Conservation (phyloP, 2,797 vertebrate genomes). For the Peromyscus attwateri region DNA sequence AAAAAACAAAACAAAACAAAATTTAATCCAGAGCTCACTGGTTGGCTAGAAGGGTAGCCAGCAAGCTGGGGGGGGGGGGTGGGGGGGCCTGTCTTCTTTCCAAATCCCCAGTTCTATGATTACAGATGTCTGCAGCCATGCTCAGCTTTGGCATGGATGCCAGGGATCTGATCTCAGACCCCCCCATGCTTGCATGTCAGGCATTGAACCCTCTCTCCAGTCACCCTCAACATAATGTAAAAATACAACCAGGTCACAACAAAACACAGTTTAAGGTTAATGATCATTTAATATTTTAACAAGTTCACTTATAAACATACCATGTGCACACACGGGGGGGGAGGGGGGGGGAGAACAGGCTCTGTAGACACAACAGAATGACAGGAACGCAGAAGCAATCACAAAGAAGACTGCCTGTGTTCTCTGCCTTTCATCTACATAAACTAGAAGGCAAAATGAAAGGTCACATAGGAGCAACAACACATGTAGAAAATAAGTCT, state of each 20-base stretch:
- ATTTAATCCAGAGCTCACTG: not conserved
- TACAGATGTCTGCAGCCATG: not conserved
- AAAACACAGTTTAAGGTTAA: conserved; percentile 73
- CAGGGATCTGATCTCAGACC: not conserved
- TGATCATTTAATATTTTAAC: conserved; percentile 82
- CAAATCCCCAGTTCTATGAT: not conserved
- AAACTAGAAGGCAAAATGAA: not conserved
- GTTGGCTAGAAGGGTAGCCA: not conserved
- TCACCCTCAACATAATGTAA: not conserved
- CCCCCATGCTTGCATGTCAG: not conserved
- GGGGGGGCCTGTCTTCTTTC: too few species aligned
- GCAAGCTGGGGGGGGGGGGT: not conserved
- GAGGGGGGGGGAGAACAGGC: conserved; percentile 59
- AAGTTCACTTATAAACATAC: conserved; percentile 81
- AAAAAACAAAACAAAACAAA: too few species aligned
- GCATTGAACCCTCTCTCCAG: not conserved
- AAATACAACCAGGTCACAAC: conserved; percentile 50
- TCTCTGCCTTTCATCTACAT: not conserved
- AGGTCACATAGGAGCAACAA: not conserved
- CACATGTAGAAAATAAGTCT: not conserved
- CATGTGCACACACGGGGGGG: conserved; percentile 48
- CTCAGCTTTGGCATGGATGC: not conserved
- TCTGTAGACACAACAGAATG: conserved; percentile 57
- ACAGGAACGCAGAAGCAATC: conserved; percentile 47
- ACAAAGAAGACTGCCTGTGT: conserved; percentile 34